Base-by-base conservation (phyloP, 2,888 invertebrate genomes). In the Nudaria mundana region DNA sequence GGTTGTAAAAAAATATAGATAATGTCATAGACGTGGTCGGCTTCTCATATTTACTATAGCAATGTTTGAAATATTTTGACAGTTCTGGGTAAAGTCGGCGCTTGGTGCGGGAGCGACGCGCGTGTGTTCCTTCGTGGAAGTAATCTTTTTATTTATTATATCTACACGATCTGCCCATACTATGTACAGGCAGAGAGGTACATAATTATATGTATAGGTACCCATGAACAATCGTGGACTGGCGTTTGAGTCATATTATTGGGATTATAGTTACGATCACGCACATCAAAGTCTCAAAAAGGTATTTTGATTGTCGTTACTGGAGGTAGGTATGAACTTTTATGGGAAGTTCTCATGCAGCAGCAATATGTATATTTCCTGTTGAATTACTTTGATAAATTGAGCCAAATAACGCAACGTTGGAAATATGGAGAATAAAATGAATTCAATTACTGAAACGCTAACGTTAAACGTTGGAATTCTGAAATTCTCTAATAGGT, bases 51-150 rank as follows among this genome's bases (percentile, higher is more conserved):
- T 65, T 70, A 72, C 71, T 67, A 72, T 72, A 64, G 62, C 66
- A 56, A 61, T 55, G 60, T 73, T 67, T 81, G 77, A 83, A 80
- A 84, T 85, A 84, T 86, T 85, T 85, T 81, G 86, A 84, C 83
- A 70, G 74, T 87, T 87, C 86, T 79, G 47, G 66, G 87, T 83
- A 87, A 65, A 65, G 56, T 54, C 51, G 52, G 43, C 56, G 51
- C 59, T 58, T 47, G 24, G 54, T 59, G 56, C 49, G 52, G 55
- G 55, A 61, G 54, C 41, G 41, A 42, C 44, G 41, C 59, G 56
- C 66, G 71, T 70, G 70, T 70, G 76, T 71, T 76, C 70, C 57
- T 81, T 82, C 78, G 64, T 59, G 64, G 82, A 82, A 83, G 42
- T 54, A 44, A 57, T 44, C 44, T 50, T 52, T 57, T 69, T 69